Conservation (phyloP, 2,888 invertebrate genomes). For the Elysia crispata region DNA sequence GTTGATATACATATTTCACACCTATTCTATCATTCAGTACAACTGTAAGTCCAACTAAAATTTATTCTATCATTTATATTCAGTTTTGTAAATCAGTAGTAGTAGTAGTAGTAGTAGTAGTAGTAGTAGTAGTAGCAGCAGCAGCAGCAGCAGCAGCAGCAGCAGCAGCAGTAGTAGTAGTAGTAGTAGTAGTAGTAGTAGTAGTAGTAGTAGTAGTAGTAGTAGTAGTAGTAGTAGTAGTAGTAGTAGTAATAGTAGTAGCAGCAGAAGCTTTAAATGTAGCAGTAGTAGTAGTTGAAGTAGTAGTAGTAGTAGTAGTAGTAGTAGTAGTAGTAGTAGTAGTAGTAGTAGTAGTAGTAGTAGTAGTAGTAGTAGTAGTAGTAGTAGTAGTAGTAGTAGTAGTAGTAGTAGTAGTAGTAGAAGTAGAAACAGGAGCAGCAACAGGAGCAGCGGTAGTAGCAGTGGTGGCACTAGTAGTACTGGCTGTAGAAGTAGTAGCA, state of each 20-base stretch:
- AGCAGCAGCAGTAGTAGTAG: slow-evolving; percentile 31
- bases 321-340: slow-evolving; percentile 14
- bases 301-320: neutral
- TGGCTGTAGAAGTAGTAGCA: slow-evolving; percentile 6
- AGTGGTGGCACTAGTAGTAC: slow-evolving; percentile 1
- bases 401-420: neutral
- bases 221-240: slow-evolving; percentile 9
- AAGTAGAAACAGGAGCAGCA: neutral
- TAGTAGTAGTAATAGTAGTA: neutral
- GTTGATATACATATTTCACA: no score
- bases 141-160: slow-evolving; percentile 22
- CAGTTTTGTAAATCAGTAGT: no score
- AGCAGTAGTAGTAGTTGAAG: neutral
- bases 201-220: slow-evolving; percentile 17
- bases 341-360: slow-evolving; percentile 15
- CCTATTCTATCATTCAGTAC: no score
- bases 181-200: slow-evolving; percentile 32
- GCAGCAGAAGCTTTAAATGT: neutral
- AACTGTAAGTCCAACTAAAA: no score
- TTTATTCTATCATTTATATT: no score
- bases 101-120: no score
- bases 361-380: slow-evolving; percentile 16
- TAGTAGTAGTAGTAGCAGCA: neutral
- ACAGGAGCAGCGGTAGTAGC: no score
- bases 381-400: slow-evolving; percentile 15